Evolutionary conservation across 2,113 vertebrate genomes (phyloP), one percentile per base, ranked within the genome.

Genomic region (Siniperca chuatsi): DNA sequence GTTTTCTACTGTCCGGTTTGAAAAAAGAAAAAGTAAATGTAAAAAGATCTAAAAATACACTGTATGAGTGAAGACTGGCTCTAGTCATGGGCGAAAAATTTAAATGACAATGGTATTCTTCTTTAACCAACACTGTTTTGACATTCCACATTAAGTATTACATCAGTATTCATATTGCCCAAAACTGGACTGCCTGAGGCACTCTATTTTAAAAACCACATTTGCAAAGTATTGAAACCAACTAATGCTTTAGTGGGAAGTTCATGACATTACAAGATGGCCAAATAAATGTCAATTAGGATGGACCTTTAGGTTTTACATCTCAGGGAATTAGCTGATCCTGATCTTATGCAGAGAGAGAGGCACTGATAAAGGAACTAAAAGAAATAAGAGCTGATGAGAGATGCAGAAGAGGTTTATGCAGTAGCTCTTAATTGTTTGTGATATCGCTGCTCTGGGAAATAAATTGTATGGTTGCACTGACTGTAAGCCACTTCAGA

Each of bases 221-320:
- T 78, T 81, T 78, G 20, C 23, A 52, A 70, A 74, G 64, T 60
- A 70, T 18, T 75, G 50, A 46, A 78, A 42, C 29, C 57, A 75
- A 64, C 48, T 67, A 62, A 79, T 79, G 44, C 23, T 83, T 83
- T 48, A 62, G 46, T 33, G 13, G 29, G 16, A 64, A 21, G 65
- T 79, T 29, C 29, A 29, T 29, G 29, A 58, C 29, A 66, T 15
- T 58, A 42, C 18, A 66, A 35, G 21, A n/a, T 29, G 48, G 70
- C 71, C 80, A 83, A 79, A 40, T 79, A 69, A 77, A 79, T 75
- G 64, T 69, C 46, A 75, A 44, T 57, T 40, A 44, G 50, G 15
- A 61, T 1, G 25, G 44, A 67, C 54, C 68, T 78, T 67, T 25
- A 35, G 60, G 40, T 75, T 78, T 73, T 46, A 52, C 21, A 78